A percentile compares a stretch with the other conserved stretches of the same genome.
Conservation (phyloP, 2,113 vertebrate genomes). For the Melanerpes formicivorus region DNA sequence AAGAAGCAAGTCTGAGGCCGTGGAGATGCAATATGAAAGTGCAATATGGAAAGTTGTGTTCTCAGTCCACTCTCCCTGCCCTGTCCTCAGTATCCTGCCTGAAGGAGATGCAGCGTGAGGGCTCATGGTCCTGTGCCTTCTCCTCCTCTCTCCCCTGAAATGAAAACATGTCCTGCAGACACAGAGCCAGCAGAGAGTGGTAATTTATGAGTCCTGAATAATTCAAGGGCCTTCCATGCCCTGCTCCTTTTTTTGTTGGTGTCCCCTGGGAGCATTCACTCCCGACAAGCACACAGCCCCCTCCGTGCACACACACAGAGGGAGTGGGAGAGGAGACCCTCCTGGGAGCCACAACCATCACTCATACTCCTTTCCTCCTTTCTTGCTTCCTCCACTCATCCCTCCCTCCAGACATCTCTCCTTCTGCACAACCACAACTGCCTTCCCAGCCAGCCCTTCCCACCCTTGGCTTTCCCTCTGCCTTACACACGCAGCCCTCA, state of each 20-base stretch:
- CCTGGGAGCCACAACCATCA: background rate
- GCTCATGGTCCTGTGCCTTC: background rate
- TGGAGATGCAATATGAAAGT: no score
- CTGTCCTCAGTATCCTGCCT: no score
- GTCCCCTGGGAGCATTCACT: background rate
- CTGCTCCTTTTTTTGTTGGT: background rate
- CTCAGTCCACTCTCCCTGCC: no score
- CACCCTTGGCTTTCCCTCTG: background rate
- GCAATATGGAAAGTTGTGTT: no score
- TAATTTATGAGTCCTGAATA: slow-evolving; percentile 32
- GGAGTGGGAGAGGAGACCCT: background rate
- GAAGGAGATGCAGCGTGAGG: no score
- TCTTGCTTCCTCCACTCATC: background rate
- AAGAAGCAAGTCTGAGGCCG: no score
- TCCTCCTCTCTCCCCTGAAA: background rate
- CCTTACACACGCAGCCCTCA: background rate
- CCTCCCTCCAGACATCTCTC: background rate
- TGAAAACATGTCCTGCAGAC: background rate
- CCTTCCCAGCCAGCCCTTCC: background rate
- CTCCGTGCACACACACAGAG: no score
- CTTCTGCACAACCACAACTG: background rate
- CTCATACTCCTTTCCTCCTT: background rate
- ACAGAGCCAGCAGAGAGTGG: background rate
- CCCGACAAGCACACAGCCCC: no score
- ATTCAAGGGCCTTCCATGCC: background rate